Base-by-base conservation (phyloP, 1,140 invertebrate genomes). In the Drosophila nasuta region DNA sequence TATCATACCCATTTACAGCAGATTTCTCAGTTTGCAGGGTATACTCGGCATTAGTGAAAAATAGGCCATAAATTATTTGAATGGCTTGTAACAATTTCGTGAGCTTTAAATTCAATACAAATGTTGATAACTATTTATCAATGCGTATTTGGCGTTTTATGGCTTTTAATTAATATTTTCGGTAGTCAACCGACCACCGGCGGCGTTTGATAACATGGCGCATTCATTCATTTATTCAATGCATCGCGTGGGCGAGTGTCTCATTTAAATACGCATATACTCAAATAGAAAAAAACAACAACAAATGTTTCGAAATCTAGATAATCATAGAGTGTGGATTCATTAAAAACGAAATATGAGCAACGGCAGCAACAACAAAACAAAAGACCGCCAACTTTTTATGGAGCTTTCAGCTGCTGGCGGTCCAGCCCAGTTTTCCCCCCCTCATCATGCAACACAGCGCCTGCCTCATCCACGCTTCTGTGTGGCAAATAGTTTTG, bases 311-410 rank as follows among this genome's bases (percentile, higher is more conserved):
- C 81, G 81, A 81, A 85, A 85, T 86, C 81, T 71, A 85, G 81
- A 85, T 85, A 85, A 81, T 85, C 81, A 83, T 86, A 85, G 77
- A 85, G 77, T 67, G 73, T 66, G 68, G 81, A 85, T 86, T 86
- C 82, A 85, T 85, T 85, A 85, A 85, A 25, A 85, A 73, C 82
- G 81, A 85, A 85, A 85, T 86, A 85, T 86, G 81, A 85, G 77
- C 81, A 77, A 60, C 69, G 51, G n/a, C 56, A 68, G 17, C 10
- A 60, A 52, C 38, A 54, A 75, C 75, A 72, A 78, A 70, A 82
- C 66, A 76, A 83, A 71, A 77, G 78, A 48, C 71, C 68, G 73
- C 65, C 60, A 41, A 1, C 20, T 25, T 30, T 74, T 72, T 72
- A 65, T 72, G 56, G 49, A 43, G 49, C 56, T 62, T 25, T 33